Conservation (phyloP, 2,797 vertebrate species). For the Poecilia picta region DNA sequence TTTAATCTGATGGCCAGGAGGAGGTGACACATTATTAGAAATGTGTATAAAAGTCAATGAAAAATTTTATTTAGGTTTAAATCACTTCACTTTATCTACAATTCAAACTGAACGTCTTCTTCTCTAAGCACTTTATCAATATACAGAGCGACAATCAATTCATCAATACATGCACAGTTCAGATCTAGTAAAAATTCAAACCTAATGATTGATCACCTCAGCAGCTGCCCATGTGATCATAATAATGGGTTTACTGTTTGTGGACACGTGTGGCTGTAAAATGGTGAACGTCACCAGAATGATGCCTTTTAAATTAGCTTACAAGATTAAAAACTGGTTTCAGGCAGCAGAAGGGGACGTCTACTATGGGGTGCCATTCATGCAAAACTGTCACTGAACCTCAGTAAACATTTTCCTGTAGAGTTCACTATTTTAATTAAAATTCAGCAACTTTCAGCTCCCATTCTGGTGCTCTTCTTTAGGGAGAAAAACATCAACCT, state of each 20-base stretch:
- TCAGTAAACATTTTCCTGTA: not conserved
- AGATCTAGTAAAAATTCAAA: not conserved
- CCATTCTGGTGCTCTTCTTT: not conserved
- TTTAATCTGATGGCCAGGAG: not conserved
- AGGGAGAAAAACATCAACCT: not conserved
- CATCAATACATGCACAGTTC: not conserved
- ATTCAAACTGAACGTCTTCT: not conserved
- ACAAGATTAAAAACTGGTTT: not conserved
- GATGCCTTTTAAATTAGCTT: not conserved
- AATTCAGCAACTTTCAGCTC: not conserved
- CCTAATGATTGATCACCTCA: too few species aligned
- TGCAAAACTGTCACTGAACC: not conserved
- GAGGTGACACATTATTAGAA: not conserved
- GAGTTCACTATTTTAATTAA: not conserved
- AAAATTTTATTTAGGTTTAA: not conserved
- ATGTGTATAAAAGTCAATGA: not conserved
- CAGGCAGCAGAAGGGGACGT: not conserved
- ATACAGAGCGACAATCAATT: not conserved
- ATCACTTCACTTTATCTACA: not conserved
- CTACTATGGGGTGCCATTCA: not conserved
- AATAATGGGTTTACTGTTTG: too few species aligned
- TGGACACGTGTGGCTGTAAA: too few species aligned
- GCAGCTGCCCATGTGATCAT: too few species aligned
- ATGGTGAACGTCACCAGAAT: not conserved
- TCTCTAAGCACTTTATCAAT: not conserved